A percentile compares a stretch with the other conserved stretches of the same genome.
Evolutionary conservation across 2,797 vertebrate species (phyloP).

Genomic region (Varecia variegata): DNA sequence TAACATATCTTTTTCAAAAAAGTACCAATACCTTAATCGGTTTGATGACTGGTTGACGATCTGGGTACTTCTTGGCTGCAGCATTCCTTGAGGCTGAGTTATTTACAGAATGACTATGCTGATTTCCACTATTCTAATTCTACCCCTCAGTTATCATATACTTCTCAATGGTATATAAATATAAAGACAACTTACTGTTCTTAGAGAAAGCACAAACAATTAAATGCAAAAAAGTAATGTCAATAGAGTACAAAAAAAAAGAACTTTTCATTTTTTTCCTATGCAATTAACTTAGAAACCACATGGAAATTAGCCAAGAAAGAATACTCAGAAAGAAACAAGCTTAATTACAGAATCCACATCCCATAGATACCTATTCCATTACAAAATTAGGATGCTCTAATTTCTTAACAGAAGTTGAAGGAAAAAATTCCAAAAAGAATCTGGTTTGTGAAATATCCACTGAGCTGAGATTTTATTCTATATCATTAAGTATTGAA

Average conservation of each 20-base stretch:
- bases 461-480: constrained; percentile 5
- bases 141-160: constrained; percentile 21
- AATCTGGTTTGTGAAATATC: background rate
- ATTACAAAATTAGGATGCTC: constrained; percentile 33
- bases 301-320: constrained; percentile 57
- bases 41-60: background rate
- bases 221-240: constrained; percentile 45
- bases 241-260: constrained; percentile 7
- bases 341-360: constrained; percentile 50
- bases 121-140: constrained; percentile 36
- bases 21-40: background rate
- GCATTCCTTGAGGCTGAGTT: background rate
- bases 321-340: constrained; percentile 57
- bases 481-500: background rate
- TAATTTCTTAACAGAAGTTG: constrained; percentile 16
- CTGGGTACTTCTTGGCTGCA: background rate
- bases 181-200: constrained; percentile 36
- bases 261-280: constrained; percentile 22
- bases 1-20: background rate
- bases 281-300: constrained; percentile 59
- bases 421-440: background rate
- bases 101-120: constrained; percentile 28
- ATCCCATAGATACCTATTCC: constrained; percentile 27
- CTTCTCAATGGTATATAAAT: constrained; percentile 39
- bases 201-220: constrained; percentile 44